Conservation (phyloP, 2,888 invertebrate genomes). For the Drosophila incognita region DNA sequence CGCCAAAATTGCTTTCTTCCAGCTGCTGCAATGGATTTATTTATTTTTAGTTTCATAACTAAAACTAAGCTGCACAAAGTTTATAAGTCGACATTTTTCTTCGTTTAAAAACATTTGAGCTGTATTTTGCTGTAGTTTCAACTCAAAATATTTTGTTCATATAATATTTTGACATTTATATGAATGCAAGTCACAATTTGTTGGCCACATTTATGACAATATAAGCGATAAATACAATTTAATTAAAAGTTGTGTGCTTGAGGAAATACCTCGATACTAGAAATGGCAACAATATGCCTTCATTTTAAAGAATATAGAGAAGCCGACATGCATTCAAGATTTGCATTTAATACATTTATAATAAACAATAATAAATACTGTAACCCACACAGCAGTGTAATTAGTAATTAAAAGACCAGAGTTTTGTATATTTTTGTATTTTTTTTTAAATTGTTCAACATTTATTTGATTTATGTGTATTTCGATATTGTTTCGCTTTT, state of each 20-base stretch:
- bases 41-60: background rate
- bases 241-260: background rate
- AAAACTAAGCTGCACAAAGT: background rate
- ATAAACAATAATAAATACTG: background rate
- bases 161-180: background rate
- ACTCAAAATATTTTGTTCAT: background rate
- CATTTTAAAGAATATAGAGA: background rate
- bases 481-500: conserved; percentile 51
- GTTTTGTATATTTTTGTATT: background rate
- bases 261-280: background rate
- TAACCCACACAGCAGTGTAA: background rate
- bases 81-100: background rate
- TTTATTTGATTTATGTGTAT: conserved; percentile 59
- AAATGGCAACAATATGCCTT: background rate
- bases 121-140: background rate
- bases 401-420: background rate
- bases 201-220: background rate
- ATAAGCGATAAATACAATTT: background rate
- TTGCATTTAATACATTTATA: background rate
- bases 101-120: background rate
- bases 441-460: conserved; percentile 52
- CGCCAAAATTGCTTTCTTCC: background rate
- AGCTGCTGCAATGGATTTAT: background rate
- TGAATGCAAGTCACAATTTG: background rate
- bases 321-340: background rate